phyloP scores from a whole-genome alignment of 2,888 invertebrate species.

The Tanypteryx hageni region DNA sequence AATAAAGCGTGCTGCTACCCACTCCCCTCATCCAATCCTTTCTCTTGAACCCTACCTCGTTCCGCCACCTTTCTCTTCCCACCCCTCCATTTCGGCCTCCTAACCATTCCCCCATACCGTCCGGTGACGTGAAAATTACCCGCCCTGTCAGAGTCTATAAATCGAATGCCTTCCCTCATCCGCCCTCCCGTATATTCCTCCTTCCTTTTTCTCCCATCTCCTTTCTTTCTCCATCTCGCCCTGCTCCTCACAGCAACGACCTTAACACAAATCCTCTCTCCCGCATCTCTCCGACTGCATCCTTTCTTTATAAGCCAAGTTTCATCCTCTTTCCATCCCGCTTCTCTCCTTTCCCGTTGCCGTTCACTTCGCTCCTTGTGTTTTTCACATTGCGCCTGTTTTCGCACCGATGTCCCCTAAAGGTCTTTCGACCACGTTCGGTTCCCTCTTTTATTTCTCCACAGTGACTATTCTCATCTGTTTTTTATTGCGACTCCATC shows the following conservation, averaged over 20 bases:
- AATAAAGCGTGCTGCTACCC: slow-evolving; percentile 24
- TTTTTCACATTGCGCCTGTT: neutral
- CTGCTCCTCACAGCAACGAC: neutral
- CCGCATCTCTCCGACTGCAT: neutral
- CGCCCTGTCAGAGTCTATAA: slow-evolving; percentile 61
- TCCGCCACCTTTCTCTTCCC: neutral
- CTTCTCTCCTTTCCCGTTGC: too few relatives aligned
- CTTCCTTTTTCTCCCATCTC: neutral
- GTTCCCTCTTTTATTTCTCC: neutral
- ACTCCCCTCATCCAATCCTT: too few relatives aligned
- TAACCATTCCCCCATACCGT: slow-evolving; percentile 49
- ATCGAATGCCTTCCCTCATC: slow-evolving; percentile 50
- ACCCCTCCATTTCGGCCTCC: neutral
- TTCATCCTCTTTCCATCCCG: neutral
- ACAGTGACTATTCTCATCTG: neutral
- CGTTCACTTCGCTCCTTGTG: neutral
- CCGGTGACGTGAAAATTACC: slow-evolving; percentile 58
- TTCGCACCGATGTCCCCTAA: neutral
- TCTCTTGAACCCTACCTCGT: neutral
- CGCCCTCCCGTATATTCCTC: slow-evolving; percentile 26
- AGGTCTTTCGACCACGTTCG: neutral
- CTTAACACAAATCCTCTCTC: slow-evolving; percentile 26
- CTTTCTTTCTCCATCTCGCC: slow-evolving; percentile 14
- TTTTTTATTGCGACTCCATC: neutral
- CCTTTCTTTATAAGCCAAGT: neutral